Evolutionary conservation across 1,140 invertebrate genomes (phyloP).

Genomic region (Pseudomyrmex gracilis): DNA sequence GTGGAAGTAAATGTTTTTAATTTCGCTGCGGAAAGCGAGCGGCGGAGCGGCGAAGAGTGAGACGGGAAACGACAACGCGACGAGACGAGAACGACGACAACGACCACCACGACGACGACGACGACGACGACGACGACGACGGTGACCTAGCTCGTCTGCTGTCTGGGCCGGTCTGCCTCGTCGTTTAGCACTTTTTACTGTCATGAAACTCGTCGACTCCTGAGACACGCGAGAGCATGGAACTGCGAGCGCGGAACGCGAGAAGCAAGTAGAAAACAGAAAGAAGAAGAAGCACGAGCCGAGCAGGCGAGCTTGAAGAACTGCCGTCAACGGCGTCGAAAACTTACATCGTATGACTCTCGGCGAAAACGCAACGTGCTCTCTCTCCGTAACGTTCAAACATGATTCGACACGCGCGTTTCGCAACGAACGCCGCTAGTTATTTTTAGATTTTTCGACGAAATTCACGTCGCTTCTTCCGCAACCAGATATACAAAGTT

Average conservation of each 20-base stretch:
- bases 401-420: not conserved
- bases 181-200: constrained; percentile 66
- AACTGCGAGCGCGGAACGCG: not conserved
- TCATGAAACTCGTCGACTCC: constrained; percentile 52
- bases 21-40: constrained; percentile 65
- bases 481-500: not conserved
- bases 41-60: not conserved
- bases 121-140: constrained; percentile 27
- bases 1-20: constrained; percentile 78
- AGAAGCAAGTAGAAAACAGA: not conserved
- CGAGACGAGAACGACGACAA: constrained; percentile 39
- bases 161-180: constrained; percentile 56
- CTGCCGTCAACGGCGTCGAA: not conserved
- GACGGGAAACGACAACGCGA: constrained; percentile 53
- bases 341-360: not conserved
- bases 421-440: not conserved
- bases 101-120: constrained; percentile 4
- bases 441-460: not conserved
- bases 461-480: not conserved
- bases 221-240: constrained; percentile 36
- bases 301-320: constrained; percentile 3
- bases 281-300: constrained; percentile 15
- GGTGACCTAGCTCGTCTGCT: constrained; percentile 42
- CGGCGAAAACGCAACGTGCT: not conserved
- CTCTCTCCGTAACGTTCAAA: constrained; percentile 7